phyloP scores from a whole-genome alignment of 2,113 vertebrate genomes.

The Ceyx cyanopectus region DNA sequence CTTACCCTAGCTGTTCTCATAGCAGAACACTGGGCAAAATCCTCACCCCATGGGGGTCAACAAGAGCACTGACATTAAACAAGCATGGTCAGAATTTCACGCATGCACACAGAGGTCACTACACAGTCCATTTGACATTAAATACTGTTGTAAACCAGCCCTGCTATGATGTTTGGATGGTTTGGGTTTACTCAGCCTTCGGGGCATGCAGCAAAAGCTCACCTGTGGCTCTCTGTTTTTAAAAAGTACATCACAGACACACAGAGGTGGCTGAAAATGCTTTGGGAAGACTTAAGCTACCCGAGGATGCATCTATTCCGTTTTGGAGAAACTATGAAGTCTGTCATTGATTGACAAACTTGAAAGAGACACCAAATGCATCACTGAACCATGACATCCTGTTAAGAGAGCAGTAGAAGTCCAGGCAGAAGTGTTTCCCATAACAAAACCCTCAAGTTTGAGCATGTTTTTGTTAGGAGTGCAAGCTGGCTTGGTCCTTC shows the following conservation, averaged over 20 bases:
- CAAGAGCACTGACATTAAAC: rapidly evolving
- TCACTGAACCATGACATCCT: not conserved
- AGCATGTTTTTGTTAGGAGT: not conserved
- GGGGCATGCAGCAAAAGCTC: not conserved
- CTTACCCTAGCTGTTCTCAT: not conserved
- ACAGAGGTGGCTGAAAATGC: not conserved
- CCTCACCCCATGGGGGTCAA: not conserved
- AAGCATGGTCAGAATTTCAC: not conserved
- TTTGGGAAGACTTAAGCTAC: not conserved
- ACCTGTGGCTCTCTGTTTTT: not conserved
- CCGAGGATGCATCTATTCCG: rapidly evolving
- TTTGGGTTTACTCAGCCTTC: not conserved
- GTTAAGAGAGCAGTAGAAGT: not conserved
- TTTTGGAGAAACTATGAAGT: not conserved
- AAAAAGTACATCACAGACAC: not conserved
- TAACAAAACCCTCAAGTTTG: not conserved
- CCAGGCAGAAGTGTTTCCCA: not conserved
- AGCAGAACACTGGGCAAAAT: not conserved
- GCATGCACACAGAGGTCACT: not conserved
- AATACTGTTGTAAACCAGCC: not conserved
- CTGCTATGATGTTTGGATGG: not conserved
- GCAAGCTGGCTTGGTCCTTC: not conserved
- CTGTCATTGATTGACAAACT: not conserved
- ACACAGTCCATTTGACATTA: not conserved
- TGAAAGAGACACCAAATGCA: not conserved